A percentile compares a stretch with the other conserved stretches of the same genome.
Evolutionary conservation across 2,888 invertebrate species (phyloP).

Genomic region (Physocephala rufipes): DNA sequence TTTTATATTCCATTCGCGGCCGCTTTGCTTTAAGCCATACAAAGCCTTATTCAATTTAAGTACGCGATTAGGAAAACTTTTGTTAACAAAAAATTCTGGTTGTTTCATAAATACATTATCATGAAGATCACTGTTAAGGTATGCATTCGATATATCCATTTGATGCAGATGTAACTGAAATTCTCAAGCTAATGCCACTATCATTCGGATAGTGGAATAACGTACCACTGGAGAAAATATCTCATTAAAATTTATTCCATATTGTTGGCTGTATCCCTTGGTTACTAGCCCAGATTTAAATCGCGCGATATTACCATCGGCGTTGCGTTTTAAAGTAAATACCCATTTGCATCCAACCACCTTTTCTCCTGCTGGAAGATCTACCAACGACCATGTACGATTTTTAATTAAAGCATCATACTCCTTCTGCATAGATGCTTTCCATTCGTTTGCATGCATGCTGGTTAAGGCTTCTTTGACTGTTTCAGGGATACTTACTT

Average conservation of each 20-base stretch:
- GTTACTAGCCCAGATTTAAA: conserved; percentile 34
- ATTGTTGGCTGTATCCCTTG: conserved; percentile 31
- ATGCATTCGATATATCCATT: conserved; percentile 42
- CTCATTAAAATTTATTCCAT: conserved; percentile 38
- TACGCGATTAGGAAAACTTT: too few relatives aligned
- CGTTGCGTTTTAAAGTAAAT: conserved; percentile 35
- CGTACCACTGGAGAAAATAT: conserved; percentile 33
- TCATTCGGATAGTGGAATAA: conserved; percentile 25
- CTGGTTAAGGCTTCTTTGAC: conserved; percentile 26
- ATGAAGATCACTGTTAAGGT: conserved; percentile 39
- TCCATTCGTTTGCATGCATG: conserved; percentile 23
- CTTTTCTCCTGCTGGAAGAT: conserved; percentile 32
- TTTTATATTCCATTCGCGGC: conserved; percentile 46
- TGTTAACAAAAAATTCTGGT: conserved; percentile 34
- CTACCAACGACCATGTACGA: conserved; percentile 34
- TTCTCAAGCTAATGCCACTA: conserved; percentile 35
- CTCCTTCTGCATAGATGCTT: conserved; percentile 39
- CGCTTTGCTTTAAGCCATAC: conserved; percentile 48
- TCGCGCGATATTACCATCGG: conserved; percentile 31
- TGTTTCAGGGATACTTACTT: conserved; percentile 25
- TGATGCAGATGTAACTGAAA: conserved; percentile 35
- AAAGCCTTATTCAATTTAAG: too few relatives aligned
- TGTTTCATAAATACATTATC: conserved; percentile 40
- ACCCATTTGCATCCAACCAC: conserved; percentile 44
- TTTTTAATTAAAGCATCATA: conserved; percentile 35